These are phyloP conservation scores for Hemiscyllium ocellatum DNA, from an alignment of 2,113 vertebrate species.

Conservation along the genomic window DNA sequence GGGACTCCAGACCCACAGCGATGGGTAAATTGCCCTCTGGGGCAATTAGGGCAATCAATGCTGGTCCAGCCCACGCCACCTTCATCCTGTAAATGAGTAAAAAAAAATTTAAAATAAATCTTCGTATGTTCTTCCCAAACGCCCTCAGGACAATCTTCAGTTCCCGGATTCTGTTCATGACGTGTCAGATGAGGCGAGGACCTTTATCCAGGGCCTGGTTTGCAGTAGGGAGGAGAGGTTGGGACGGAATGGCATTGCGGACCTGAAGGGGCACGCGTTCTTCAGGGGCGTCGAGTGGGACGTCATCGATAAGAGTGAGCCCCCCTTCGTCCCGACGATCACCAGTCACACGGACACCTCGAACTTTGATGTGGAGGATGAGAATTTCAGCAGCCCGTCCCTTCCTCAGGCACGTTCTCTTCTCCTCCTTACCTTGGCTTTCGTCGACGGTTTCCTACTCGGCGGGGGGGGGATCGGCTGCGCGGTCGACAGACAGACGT, in stretches of 20 bases:
- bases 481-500: too few relatives aligned
- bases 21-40: too few relatives aligned
- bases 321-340: slow-evolving; percentile 69
- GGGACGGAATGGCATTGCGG: slow-evolving; percentile 57
- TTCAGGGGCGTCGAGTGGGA: slow-evolving; percentile 70
- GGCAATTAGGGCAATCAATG: too few relatives aligned
- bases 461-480: too few relatives aligned
- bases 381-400: slow-evolving; percentile 39
- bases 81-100: too few relatives aligned
- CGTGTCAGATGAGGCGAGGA: slow-evolving; percentile 57
- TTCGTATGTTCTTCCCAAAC: background rate
- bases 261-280: slow-evolving; percentile 68
- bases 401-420: background rate
- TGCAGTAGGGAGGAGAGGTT: slow-evolving; percentile 63
- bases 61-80: too few relatives aligned
- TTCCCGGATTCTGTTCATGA: slow-evolving; percentile 55
- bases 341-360: slow-evolving; percentile 70
- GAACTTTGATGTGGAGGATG: slow-evolving; percentile 77
- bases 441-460: background rate
- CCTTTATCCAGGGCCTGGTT: slow-evolving; percentile 64
- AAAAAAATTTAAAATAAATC: too few relatives aligned
- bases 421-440: background rate
- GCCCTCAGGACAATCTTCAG: slow-evolving; percentile 64
- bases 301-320: slow-evolving; percentile 53
- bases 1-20: too few relatives aligned